Conservation (phyloP, 1,140 invertebrate species). For the Leptinotarsa defecta region DNA sequence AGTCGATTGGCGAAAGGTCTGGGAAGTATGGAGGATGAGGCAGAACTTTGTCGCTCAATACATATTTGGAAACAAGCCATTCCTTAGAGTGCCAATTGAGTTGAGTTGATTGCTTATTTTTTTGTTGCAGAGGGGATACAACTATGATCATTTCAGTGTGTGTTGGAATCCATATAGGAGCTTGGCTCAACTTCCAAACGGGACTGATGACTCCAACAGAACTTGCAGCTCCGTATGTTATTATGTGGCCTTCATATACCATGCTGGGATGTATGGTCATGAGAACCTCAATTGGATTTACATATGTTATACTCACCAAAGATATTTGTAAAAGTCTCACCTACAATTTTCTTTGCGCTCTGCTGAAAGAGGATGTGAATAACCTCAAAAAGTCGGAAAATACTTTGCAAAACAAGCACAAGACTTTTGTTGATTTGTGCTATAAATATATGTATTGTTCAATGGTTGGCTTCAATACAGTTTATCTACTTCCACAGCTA, state of each 20-base stretch:
- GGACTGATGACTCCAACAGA: constrained; percentile 67
- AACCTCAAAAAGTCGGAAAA: constrained; percentile 66
- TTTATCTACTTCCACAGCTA: constrained; percentile 77
- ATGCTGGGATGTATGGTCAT: constrained; percentile 70
- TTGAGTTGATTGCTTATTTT: neutral
- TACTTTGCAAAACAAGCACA: constrained; percentile 67
- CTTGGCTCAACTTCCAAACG: constrained; percentile 82
- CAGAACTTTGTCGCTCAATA: too few relatives aligned
- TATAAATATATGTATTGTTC: constrained; percentile 81
- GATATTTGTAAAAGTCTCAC: constrained; percentile 71
- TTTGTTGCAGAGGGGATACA: constrained; percentile 76
- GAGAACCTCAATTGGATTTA: constrained; percentile 75
- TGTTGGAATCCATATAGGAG: constrained; percentile 77
- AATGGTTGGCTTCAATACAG: constrained; percentile 75
- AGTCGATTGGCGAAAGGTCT: too few relatives aligned
- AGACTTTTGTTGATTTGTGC: constrained; percentile 76
- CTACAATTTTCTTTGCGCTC: constrained; percentile 70
- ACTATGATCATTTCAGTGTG: constrained; percentile 81
- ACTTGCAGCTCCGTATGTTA: constrained; percentile 69
- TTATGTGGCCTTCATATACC: constrained; percentile 76
- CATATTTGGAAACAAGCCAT: too few relatives aligned
- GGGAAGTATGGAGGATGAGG: too few relatives aligned
- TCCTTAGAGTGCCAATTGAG: too few relatives aligned
- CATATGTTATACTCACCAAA: constrained; percentile 69
- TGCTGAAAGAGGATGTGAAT: constrained; percentile 69